phyloP scores from a whole-genome alignment of 2,113 vertebrate species.

The Psettodes erumei region DNA sequence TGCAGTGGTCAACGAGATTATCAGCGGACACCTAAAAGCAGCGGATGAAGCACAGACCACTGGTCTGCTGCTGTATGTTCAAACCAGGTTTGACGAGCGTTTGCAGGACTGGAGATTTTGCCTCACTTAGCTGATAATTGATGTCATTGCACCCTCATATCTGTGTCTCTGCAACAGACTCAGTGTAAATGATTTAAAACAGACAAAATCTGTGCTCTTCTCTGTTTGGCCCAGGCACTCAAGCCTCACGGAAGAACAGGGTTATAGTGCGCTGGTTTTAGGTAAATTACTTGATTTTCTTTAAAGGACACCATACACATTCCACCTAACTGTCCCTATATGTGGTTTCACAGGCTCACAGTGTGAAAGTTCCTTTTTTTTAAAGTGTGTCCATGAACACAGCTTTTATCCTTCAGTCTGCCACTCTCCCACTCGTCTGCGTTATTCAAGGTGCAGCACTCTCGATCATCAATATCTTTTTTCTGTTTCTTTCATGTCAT shows the following conservation, averaged over 20 bases:
- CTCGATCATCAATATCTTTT: constrained; percentile 51
- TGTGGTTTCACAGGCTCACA: constrained; percentile 54
- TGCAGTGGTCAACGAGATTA: background rate
- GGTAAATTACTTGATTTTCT: background rate
- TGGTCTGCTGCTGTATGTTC: background rate
- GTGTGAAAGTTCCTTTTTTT: constrained; percentile 1
- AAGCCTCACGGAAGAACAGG: constrained; percentile 23
- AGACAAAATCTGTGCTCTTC: background rate
- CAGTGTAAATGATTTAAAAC: background rate
- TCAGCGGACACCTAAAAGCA: background rate
- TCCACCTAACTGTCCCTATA: constrained; percentile 14
- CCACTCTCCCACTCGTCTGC: constrained; percentile 66
- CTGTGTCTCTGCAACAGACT: background rate
- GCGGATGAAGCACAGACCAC: background rate
- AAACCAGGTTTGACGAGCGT: background rate
- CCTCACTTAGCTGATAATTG: background rate
- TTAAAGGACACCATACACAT: background rate
- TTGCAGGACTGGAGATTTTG: background rate
- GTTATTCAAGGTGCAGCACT: constrained; percentile 76
- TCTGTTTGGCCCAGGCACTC: background rate
- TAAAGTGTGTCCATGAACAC: constrained; percentile 17
- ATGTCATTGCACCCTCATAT: background rate
- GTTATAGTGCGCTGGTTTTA: background rate
- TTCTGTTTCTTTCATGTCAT: constrained; percentile 46
- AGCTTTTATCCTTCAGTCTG: constrained; percentile 59